Evolutionary conservation across 1,140 invertebrate genomes (phyloP).

Genomic region (Ephestia elutella): DNA sequence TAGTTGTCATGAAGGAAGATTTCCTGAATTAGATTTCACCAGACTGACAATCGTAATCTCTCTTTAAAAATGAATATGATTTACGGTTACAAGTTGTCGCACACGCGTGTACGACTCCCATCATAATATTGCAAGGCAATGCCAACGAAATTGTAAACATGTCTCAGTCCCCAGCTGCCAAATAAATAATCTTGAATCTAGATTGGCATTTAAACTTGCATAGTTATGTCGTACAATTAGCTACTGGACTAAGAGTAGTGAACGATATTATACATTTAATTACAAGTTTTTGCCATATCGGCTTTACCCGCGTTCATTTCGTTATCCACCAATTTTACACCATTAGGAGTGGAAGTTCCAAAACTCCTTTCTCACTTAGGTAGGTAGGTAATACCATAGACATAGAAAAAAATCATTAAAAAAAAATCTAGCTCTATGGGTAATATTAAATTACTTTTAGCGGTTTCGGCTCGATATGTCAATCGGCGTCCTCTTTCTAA

Average conservation of each 20-base stretch:
- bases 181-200: conserved; percentile 25
- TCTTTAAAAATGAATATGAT: conserved; percentile 9
- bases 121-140: conserved; percentile 17
- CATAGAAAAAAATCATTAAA: too few species aligned
- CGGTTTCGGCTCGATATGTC: too few species aligned
- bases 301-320: too few species aligned
- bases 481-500: too few species aligned
- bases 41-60: not conserved
- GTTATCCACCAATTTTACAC: too few species aligned
- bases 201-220: conserved; percentile 7
- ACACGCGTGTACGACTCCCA: conserved; percentile 5
- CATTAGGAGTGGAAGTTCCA: too few species aligned
- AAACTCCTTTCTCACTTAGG: too few species aligned
- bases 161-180: conserved; percentile 31
- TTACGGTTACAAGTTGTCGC: conserved; percentile 11
- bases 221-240: not conserved
- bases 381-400: too few species aligned
- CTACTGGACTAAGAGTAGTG: not conserved
- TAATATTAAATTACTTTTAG: too few species aligned
- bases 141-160: conserved; percentile 38
- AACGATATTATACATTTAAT: too few species aligned
- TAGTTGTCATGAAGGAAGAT: not conserved
- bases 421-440: too few species aligned
- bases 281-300: too few species aligned
- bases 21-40: not conserved